A percentile compares a stretch with the other conserved stretches of the same genome.
phyloP scores from a whole-genome alignment of 1,140 invertebrate species.

The Galleria mellonella region DNA sequence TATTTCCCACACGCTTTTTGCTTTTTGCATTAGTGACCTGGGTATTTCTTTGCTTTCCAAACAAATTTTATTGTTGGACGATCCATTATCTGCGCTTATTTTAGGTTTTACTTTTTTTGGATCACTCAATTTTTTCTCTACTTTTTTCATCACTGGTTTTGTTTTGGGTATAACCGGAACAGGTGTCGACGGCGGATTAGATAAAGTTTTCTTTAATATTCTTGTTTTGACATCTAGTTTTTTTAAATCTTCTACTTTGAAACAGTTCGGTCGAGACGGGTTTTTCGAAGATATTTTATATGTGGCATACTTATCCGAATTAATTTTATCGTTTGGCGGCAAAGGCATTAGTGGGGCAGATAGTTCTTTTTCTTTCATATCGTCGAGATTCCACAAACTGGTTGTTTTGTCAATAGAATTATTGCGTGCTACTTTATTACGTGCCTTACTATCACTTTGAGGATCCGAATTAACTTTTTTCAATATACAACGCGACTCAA shows the following conservation, averaged over 20 bases:
- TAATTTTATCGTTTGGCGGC: slow-evolving; percentile 51
- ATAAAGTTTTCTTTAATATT: slow-evolving; percentile 71
- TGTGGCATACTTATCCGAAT: slow-evolving; percentile 67
- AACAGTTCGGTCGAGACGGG: slow-evolving; percentile 36
- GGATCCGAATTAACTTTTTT: slow-evolving; percentile 70
- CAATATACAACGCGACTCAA: slow-evolving; percentile 77
- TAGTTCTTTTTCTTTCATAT: slow-evolving; percentile 69
- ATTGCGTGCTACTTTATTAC: slow-evolving; percentile 51
- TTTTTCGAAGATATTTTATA: slow-evolving; percentile 69
- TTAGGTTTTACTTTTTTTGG: slow-evolving; percentile 58
- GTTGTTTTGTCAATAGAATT: slow-evolving; percentile 71
- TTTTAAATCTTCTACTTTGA: slow-evolving; percentile 61
- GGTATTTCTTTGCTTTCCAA: slow-evolving; percentile 39
- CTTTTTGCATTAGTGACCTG: slow-evolving; percentile 70
- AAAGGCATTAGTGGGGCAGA: slow-evolving; percentile 57
- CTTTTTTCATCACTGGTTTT: slow-evolving; percentile 50
- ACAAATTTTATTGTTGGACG: slow-evolving; percentile 28
- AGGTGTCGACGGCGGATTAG: slow-evolving; percentile 66
- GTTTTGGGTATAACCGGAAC: slow-evolving; percentile 57
- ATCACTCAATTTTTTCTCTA: slow-evolving; percentile 55
- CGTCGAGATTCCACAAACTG: slow-evolving; percentile 73
- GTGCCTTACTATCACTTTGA: slow-evolving; percentile 36
- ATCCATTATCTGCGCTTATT: slow-evolving; percentile 34
- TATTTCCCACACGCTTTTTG: slow-evolving; percentile 75
- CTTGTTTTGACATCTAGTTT: slow-evolving; percentile 72